phyloP scores from a whole-genome alignment of 2,797 vertebrate genomes.

The Sebastes diploproa region DNA sequence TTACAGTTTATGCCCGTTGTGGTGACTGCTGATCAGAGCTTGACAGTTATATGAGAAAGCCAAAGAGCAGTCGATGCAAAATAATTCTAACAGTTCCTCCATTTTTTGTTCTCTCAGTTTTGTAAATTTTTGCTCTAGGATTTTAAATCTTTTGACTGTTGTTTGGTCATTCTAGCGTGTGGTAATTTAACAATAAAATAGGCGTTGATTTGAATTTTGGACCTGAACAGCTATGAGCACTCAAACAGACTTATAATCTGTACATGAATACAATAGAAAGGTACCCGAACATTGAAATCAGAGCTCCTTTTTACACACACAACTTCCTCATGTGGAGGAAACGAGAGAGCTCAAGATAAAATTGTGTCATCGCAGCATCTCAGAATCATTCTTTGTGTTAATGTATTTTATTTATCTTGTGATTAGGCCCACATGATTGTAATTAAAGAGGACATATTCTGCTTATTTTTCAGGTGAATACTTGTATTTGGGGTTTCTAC shows the following conservation, averaged over 20 bases:
- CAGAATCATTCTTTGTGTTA: not conserved
- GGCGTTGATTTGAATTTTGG: not conserved
- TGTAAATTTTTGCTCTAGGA: not conserved
- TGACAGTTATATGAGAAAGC: not conserved
- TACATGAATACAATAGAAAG: not conserved
- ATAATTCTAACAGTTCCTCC: not conserved
- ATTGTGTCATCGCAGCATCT: not conserved
- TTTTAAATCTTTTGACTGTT: not conserved
- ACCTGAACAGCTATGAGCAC: not conserved
- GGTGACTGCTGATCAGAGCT: constrained; percentile 5
- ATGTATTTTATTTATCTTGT: not conserved
- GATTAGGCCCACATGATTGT: not conserved
- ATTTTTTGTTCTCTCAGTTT: not conserved
- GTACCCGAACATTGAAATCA: not conserved
- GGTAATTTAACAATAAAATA: not conserved
- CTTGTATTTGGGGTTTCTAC: too few species aligned
- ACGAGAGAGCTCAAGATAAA: not conserved
- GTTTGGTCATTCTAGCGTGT: not conserved
- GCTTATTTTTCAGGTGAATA: too few species aligned
- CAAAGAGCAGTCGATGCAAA: not conserved
- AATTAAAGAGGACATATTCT: not conserved
- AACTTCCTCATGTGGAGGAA: not conserved
- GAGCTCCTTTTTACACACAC: not conserved
- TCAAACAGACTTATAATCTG: not conserved
- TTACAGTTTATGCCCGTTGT: constrained; percentile 10